phyloP scores from a whole-genome alignment of 2,797 vertebrate species.

The Myoxocephalus aenaeus region DNA sequence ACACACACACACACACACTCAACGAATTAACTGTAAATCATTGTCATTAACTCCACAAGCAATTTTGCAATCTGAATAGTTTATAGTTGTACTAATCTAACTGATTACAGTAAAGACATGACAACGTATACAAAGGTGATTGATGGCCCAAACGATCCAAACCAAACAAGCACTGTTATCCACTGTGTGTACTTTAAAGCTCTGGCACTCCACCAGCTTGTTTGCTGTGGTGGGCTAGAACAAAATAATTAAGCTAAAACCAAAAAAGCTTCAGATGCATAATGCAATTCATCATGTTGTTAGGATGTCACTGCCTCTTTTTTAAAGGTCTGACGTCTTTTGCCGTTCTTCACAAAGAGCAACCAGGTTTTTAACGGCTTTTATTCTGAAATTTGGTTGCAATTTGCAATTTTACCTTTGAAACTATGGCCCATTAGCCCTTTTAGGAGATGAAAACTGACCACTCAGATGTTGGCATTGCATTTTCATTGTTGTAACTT shows the following conservation, averaged over 20 bases:
- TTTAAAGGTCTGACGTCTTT: neutral
- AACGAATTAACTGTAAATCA: constrained; percentile 52
- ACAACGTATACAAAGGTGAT: constrained; percentile 57
- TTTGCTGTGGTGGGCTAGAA: constrained; percentile 32
- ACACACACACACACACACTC: neutral
- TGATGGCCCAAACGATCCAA: constrained; percentile 60
- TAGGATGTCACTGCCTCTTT: constrained; percentile 6
- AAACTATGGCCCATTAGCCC: neutral
- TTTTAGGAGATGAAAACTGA: constrained; percentile 20
- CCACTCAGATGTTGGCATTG: constrained; percentile 20
- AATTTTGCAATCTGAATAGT: constrained; percentile 84
- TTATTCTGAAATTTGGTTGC: neutral
- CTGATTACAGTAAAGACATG: constrained; percentile 57
- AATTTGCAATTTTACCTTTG: neutral
- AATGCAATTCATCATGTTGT: neutral
- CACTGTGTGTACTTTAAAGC: constrained; percentile 33
- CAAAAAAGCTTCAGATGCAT: constrained; percentile 40
- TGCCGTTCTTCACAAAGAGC: neutral
- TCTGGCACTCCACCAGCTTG: constrained; percentile 43
- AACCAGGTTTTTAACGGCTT: neutral
- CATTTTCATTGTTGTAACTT: constrained; percentile 33
- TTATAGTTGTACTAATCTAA: constrained; percentile 77
- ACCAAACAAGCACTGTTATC: constrained; percentile 53
- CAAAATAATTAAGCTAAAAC: constrained; percentile 50
- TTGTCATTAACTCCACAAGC: constrained; percentile 88